Evolutionary conservation across 1,140 invertebrate genomes (phyloP), one percentile per base, ranked within the genome.

Genomic region (Cydia amplana): DNA sequence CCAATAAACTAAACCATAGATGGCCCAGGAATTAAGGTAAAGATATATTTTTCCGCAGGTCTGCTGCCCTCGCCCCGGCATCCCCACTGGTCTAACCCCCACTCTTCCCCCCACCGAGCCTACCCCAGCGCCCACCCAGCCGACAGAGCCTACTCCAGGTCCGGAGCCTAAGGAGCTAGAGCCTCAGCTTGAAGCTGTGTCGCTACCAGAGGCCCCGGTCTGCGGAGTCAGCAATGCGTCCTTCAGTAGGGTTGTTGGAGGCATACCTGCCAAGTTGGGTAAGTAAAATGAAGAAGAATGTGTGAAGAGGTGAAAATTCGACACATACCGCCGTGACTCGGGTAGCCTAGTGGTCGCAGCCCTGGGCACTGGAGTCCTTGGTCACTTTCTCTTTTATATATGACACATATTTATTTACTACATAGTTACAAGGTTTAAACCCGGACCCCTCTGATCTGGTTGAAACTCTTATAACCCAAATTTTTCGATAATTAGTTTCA

Each of bases 211-310:
- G 7, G 86, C 91, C 0, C 89, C 91, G 0, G 80, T 82, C 4
- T 91, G 89, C 32, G 91, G 89, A 1, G 16, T 83, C 63, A 87
- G 85, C 72, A 88, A 84, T 60, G 89, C 84, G 0, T 78, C 84
- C 0, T 85, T 89, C 72, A 78, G 82, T 23, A 82, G 85, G 28
- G 86, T 91, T 0, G 89, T 92, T 1, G 86, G 86, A 0, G 89
- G 91, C 10, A 74, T 87, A 10, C 72, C 85, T 40, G 91, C 91
- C 75, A 86, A 85, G n/a, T 80, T 92, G 55, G 89, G 91, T 92
- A 79, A 84, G 82, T 75, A 74, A 28, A 43, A 16, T 49, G n/a
- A 36, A 32, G n/a, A 64, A 5, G 10, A 20, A 32, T 32, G 32
- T 6, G 4, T 23, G 1, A 28, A 4, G 12, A 23, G 10, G 5